Base-by-base conservation (phyloP, 2,113 vertebrate species). In the Pogonocichla stellata region DNA sequence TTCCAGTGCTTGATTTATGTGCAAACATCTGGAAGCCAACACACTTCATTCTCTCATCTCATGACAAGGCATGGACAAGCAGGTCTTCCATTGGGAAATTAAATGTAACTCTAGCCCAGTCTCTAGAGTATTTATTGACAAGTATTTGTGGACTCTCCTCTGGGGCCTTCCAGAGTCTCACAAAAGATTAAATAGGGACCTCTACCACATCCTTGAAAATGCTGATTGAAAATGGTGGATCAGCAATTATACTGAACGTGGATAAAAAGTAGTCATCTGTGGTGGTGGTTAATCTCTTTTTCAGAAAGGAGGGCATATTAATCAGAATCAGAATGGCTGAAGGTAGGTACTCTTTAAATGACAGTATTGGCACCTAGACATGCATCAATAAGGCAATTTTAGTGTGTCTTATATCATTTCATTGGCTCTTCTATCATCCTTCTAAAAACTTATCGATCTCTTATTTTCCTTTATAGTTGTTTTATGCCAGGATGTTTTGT, bases 241-340 rank as follows among this genome's bases (percentile, higher is more conserved):
- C 75, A 29, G 64, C 0, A 1, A 77, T 80, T 70, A 53, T 77
- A 80, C 20, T 88, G 88, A 87, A 61, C 56, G 42, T 29, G 33
- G 72, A 80, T 88, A 83, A 92, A 96, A 93, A 75, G 43, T 66
- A 86, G 60, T 83, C 48, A 86, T 92, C 90, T 88, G 88, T 96
- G 90, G 61, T 45, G 15, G 15, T 20, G 15, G 80, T 96, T 96
- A 94, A 95, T 95, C 61, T 94, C 60, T 91, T 90, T 88, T 86
- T 72, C 71, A 95, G 88, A 93, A 88, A 96, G 48, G 61, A 86
- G 60, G 78, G 13, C 10, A 20, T 96, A 97, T 95, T 91, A 94
- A 97, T 96, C 75, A 95, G 89, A 93, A 93, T 88, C 80, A 94
- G 73, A 96, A 78, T 73, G 36, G 48, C 88, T 90, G 64, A 95